Conservation (phyloP, 2,113 vertebrate genomes). For the Nicator chloris region DNA sequence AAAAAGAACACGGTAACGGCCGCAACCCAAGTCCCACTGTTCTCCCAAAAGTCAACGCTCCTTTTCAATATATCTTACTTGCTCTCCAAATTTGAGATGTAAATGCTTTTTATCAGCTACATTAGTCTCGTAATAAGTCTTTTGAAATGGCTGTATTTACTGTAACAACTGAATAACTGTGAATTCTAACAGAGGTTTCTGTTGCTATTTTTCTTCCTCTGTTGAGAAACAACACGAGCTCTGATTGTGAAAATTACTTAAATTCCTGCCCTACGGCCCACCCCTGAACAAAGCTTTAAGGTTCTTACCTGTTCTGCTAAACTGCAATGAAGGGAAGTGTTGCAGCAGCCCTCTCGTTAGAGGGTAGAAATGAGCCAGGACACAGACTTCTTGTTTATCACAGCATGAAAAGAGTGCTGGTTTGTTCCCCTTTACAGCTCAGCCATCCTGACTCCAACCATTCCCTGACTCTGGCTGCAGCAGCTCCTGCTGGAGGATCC, state of each 20-base stretch:
- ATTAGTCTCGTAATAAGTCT: not conserved
- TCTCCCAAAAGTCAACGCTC: not conserved
- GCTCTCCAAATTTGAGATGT: not conserved
- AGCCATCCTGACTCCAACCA: not conserved
- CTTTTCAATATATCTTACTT: not conserved
- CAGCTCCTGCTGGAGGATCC: not conserved
- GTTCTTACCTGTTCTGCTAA: not conserved
- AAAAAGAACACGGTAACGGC: not conserved
- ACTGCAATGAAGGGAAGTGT: not conserved
- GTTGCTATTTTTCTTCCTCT: not conserved
- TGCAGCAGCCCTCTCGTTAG: not conserved
- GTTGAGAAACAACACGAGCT: not conserved
- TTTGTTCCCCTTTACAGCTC: not conserved
- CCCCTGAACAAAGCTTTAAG: not conserved
- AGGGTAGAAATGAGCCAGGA: not conserved
- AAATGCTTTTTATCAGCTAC: not conserved
- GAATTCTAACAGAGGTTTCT: not conserved
- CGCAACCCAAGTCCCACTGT: not conserved
- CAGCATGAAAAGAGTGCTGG: not conserved
- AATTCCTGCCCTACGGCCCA: not conserved
- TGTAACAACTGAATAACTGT: not conserved
- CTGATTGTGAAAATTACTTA: not conserved
- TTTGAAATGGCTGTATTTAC: not conserved
- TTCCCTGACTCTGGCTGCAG: not conserved
- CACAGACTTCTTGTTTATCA: not conserved